A percentile compares a stretch with the other conserved stretches of the same genome.
Conservation (phyloP, 2,797 vertebrate species). For the Okamejei kenojei region DNA sequence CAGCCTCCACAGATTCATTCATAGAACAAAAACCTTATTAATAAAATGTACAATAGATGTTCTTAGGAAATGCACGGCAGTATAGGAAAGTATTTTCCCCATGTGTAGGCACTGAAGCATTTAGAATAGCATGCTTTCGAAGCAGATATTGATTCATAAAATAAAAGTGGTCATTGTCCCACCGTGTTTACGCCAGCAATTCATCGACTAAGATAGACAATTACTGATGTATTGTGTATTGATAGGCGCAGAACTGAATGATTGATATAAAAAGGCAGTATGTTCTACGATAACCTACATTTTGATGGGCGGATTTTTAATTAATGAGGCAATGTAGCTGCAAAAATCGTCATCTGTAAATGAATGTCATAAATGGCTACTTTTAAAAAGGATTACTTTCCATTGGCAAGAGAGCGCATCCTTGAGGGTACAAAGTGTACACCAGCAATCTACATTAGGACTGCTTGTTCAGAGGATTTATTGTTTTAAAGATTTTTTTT, state of each 20-base stretch:
- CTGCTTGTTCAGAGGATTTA: neutral
- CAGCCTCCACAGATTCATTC: too few species aligned
- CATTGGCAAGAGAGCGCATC: neutral
- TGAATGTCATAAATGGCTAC: neutral
- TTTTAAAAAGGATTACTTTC: neutral
- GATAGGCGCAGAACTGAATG: neutral
- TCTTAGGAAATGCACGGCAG: neutral
- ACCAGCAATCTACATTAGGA: neutral
- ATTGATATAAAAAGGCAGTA: neutral
- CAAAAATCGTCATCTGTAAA: neutral
- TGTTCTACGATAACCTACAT: too few species aligned
- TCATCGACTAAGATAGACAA: neutral
- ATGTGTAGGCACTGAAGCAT: neutral
- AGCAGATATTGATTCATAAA: neutral
- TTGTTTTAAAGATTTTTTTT: neutral
- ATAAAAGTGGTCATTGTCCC: neutral
- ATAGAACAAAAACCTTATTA: too few species aligned
- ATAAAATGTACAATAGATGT: neutral
- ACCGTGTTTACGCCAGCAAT: neutral
- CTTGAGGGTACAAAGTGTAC: neutral
- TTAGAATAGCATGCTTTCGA: neutral
- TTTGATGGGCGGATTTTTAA: neutral
- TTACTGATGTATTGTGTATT: neutral
- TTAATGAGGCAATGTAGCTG: neutral
- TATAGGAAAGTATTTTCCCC: neutral